phyloP scores from a whole-genome alignment of 2,797 vertebrate species.

The Hydrolagus colliei region DNA sequence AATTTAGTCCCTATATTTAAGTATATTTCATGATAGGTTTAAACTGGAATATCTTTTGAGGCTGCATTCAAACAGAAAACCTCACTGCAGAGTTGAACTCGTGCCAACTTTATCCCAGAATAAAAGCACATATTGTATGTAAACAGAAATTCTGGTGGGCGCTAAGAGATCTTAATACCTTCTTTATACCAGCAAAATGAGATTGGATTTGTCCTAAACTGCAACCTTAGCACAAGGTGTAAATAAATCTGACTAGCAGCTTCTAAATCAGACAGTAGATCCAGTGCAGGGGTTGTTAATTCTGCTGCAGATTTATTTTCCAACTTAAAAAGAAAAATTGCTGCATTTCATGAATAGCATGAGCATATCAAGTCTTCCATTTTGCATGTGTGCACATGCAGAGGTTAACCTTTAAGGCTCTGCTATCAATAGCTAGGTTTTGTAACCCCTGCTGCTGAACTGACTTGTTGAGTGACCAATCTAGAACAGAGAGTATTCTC shows the following conservation, averaged over 20 bases:
- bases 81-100: not conserved
- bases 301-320: too few species aligned
- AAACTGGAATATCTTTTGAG: not conserved
- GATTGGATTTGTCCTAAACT: conserved; percentile 9
- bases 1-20: conserved; percentile 15
- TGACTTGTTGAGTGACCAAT: not conserved
- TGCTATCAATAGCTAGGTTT: not conserved
- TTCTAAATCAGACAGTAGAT: not conserved
- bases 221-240: not conserved
- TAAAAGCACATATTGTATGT: conserved; percentile 13
- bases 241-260: not conserved
- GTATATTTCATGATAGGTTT: conserved; percentile 16
- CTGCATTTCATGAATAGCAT: too few species aligned
- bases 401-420: not conserved
- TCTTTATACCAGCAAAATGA: conserved; percentile 1
- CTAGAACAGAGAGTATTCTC: too few species aligned
- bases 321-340: too few species aligned
- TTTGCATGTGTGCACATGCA: not conserved
- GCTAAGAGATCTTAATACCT: conserved; percentile 13
- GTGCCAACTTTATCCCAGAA: conserved; percentile 7
- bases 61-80: conserved; percentile 15
- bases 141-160: conserved; percentile 2
- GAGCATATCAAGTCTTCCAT: too few species aligned
- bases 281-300: too few species aligned
- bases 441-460: not conserved